Conservation (phyloP, 1,140 invertebrate species). For the Papilio dardanus region DNA sequence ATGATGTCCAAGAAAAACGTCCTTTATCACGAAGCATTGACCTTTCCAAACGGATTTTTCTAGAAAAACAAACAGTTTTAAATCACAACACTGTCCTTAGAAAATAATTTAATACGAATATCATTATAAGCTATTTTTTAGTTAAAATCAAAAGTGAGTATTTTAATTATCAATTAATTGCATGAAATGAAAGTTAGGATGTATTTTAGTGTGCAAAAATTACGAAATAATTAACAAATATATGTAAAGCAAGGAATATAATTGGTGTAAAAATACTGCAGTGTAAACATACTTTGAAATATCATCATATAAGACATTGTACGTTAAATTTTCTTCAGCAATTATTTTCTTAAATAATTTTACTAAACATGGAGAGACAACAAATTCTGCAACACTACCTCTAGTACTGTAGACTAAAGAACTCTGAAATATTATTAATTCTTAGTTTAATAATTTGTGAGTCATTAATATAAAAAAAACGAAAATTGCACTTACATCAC, state of each 20-base stretch:
- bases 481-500: slow-evolving; percentile 49
- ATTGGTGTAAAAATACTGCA: slow-evolving; percentile 21
- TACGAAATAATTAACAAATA: too few species aligned
- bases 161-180: too few species aligned
- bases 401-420: slow-evolving; percentile 39
- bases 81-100: not conserved
- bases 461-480: too few species aligned
- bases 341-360: slow-evolving; percentile 45
- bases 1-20: slow-evolving; percentile 63
- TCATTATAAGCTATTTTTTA: not conserved
- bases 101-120: not conserved
- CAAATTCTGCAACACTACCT: slow-evolving; percentile 41
- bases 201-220: too few species aligned
- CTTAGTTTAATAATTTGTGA: not conserved
- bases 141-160: too few species aligned
- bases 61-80: slow-evolving; percentile 39
- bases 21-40: slow-evolving; percentile 21
- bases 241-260: too few species aligned
- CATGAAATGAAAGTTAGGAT: too few species aligned
- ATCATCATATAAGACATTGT: slow-evolving; percentile 52
- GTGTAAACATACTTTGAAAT: slow-evolving; percentile 58
- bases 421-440: slow-evolving; percentile 46
- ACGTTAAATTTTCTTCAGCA: slow-evolving; percentile 42
- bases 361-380: slow-evolving; percentile 53
- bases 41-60: slow-evolving; percentile 59